Conservation (phyloP, 2,797 vertebrate species). For the Rhynchonycteris naso region DNA sequence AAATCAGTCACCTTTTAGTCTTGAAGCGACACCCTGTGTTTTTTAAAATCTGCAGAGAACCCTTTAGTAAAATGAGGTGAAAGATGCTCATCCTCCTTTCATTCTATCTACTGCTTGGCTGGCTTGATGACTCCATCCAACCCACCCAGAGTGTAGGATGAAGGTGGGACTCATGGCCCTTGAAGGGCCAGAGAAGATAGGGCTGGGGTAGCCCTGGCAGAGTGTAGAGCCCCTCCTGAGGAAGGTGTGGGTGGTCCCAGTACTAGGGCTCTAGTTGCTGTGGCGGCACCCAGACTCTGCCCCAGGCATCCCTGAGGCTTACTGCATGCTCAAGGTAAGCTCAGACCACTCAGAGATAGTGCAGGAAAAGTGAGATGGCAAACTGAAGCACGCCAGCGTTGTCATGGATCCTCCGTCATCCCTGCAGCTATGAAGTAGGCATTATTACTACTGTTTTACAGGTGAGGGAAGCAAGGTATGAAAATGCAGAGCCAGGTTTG, state of each 20-base stretch:
- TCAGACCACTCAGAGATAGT: background rate
- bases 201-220: background rate
- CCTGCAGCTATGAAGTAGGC: background rate
- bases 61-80: background rate
- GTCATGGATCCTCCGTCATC: background rate
- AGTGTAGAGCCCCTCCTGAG: background rate
- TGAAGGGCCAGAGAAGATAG: background rate
- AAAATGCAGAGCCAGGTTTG: background rate
- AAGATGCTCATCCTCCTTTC: background rate
- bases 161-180: background rate
- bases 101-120: background rate
- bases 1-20: background rate
- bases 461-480: background rate
- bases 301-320: background rate
- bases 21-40: background rate
- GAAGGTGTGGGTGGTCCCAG: no score
- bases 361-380: background rate
- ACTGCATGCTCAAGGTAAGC: background rate
- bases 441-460: background rate
- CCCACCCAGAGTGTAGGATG: background rate
- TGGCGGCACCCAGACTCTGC: background rate
- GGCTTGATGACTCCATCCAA: background rate
- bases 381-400: background rate
- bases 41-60: background rate
- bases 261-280: background rate